These are phyloP conservation scores for Galemys pyrenaicus DNA, from an alignment of 2,113 vertebrate species.

Conservation along the genomic window DNA sequence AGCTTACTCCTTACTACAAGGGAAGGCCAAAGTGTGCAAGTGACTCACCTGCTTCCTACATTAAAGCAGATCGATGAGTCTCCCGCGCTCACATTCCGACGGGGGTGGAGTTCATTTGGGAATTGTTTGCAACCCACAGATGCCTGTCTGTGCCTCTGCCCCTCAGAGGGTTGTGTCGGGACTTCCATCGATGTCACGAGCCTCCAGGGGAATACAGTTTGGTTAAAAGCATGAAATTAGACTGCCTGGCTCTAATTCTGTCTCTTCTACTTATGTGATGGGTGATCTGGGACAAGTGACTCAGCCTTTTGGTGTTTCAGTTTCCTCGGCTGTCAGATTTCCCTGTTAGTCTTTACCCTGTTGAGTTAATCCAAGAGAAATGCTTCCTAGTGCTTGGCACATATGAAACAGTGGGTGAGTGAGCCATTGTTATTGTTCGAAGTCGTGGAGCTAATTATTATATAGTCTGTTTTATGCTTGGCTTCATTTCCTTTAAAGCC, in stretches of 20 bases:
- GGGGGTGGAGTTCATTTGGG: neutral
- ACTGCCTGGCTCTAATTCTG: neutral
- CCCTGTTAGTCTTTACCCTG: too few relatives aligned
- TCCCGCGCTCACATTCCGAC: neutral
- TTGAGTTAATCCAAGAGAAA: neutral
- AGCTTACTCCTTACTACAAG: neutral
- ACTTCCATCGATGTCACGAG: neutral
- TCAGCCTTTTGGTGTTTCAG: neutral
- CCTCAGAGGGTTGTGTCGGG: neutral
- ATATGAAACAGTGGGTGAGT: neutral
- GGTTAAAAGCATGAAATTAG: neutral
- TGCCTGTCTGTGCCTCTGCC: neutral
- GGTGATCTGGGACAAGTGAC: neutral
- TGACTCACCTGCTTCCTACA: neutral
- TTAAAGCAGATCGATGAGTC: neutral
- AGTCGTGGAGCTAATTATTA: neutral
- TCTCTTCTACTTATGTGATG: neutral
- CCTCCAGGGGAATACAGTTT: rapidly evolving
- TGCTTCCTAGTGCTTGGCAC: neutral
- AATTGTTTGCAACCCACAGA: neutral
- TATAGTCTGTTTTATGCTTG: neutral
- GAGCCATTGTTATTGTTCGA: neutral
- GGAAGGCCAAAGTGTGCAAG: neutral
- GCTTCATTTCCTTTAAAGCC: neutral
- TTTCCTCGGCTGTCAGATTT: neutral